phyloP scores from a whole-genome alignment of 2,113 vertebrate species.

The Atrichornis clamosus region DNA sequence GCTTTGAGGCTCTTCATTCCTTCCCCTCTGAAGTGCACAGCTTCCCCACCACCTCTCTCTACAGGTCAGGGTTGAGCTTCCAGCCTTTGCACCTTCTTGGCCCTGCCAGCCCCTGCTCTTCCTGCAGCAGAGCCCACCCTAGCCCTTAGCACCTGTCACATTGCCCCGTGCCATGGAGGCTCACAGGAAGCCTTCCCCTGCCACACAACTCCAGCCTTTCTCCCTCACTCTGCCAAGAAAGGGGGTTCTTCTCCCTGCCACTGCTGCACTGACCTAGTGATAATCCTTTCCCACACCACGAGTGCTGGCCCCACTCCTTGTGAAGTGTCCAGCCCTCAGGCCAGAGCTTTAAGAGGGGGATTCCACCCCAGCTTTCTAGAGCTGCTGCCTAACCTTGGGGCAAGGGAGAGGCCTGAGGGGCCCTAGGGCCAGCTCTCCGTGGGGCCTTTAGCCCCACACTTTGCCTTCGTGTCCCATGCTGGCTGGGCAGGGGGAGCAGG shows the following conservation, averaged over 20 bases:
- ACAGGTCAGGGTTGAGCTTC: neutral
- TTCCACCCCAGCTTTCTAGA: neutral
- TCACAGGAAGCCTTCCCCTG: neutral
- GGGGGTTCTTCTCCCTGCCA: neutral
- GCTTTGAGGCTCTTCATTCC: neutral
- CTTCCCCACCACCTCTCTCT: neutral
- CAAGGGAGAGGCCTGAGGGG: neutral
- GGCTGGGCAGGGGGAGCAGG: neutral
- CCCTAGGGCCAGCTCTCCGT: neutral
- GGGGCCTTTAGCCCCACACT: neutral
- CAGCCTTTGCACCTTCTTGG: neutral
- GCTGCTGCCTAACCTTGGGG: neutral
- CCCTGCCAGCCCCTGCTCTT: slow-evolving; percentile 35
- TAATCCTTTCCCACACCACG: accelerated
- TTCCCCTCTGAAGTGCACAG: neutral
- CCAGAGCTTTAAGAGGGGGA: neutral
- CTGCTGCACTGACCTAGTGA: slow-evolving; percentile 36
- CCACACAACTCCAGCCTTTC: neutral
- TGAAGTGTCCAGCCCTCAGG: neutral
- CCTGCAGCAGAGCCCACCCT: neutral
- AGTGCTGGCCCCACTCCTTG: neutral
- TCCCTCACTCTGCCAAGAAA: neutral
- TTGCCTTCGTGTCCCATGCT: neutral
- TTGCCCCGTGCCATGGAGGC: neutral
- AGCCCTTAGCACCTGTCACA: neutral